Evolutionary conservation across 2,888 invertebrate genomes (phyloP).

Genomic region (Taenaris catops): DNA sequence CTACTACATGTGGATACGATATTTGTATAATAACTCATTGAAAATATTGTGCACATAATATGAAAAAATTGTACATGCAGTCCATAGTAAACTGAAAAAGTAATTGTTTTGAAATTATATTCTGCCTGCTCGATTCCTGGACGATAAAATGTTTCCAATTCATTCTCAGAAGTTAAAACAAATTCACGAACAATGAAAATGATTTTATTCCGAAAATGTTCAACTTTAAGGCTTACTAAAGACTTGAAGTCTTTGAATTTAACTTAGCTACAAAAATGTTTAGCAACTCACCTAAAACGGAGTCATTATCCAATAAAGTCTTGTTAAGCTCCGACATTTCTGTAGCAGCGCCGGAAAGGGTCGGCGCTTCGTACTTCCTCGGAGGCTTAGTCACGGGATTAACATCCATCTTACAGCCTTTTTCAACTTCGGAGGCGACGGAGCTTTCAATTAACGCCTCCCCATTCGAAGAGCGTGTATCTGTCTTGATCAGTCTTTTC

Average conservation of each 20-base stretch:
- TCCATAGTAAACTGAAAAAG: no score
- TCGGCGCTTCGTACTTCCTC: conserved; percentile 83
- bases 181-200: no score
- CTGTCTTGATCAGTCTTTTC: conserved; percentile 81
- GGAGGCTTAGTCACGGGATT: conserved; percentile 92
- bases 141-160: no score
- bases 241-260: conserved; percentile 6
- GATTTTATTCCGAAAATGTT: no score
- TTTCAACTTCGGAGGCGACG: conserved; percentile 88
- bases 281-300: conserved; percentile 82
- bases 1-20: no score
- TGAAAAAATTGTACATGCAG: no score
- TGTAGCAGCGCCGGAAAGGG: conserved; percentile 83
- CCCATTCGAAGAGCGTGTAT: conserved; percentile 81
- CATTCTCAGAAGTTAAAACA: no score
- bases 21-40: no score
- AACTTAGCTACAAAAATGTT: conserved; percentile 1
- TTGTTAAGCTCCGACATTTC: conserved; percentile 91
- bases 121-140: no score
- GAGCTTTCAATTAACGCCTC: conserved; percentile 86
- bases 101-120: no score
- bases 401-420: conserved; percentile 88
- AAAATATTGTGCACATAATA: no score
- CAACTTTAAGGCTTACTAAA: not conserved
- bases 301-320: conserved; percentile 87